A percentile compares a stretch with the other conserved stretches of the same genome.
Evolutionary conservation across 2,113 vertebrate genomes (phyloP).

Genomic region (Anoplopoma fimbria): DNA sequence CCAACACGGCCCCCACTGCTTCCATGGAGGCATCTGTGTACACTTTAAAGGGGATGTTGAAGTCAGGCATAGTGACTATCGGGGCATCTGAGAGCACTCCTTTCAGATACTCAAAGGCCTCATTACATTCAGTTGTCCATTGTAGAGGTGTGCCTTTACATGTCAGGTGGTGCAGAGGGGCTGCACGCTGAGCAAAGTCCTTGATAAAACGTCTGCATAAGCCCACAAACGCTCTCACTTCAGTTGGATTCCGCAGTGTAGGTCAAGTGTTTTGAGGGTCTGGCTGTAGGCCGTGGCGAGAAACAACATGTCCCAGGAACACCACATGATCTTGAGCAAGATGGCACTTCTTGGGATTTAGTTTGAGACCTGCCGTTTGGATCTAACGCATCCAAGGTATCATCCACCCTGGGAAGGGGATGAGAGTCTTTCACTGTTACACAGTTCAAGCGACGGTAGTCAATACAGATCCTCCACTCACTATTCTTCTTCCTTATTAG

Average conservation of each 20-base stretch:
- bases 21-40: neutral
- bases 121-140: too few relatives aligned
- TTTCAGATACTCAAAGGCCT: too few relatives aligned
- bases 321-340: neutral
- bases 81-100: too few relatives aligned
- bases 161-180: too few relatives aligned
- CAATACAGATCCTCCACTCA: neutral
- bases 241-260: too few relatives aligned
- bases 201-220: too few relatives aligned
- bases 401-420: neutral
- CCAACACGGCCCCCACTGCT: constrained; percentile 9
- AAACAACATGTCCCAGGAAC: neutral
- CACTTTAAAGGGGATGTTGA: neutral
- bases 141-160: too few relatives aligned
- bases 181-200: too few relatives aligned
- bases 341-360: neutral
- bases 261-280: too few relatives aligned
- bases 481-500: neutral
- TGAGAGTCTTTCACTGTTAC: neutral
- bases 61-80: too few relatives aligned
- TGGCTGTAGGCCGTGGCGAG: too few relatives aligned
- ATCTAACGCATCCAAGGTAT: neutral
- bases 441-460: neutral
- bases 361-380: neutral
- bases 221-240: too few relatives aligned